Conservation (phyloP, 2,113 vertebrate genomes). For the Fregata magnificens region DNA sequence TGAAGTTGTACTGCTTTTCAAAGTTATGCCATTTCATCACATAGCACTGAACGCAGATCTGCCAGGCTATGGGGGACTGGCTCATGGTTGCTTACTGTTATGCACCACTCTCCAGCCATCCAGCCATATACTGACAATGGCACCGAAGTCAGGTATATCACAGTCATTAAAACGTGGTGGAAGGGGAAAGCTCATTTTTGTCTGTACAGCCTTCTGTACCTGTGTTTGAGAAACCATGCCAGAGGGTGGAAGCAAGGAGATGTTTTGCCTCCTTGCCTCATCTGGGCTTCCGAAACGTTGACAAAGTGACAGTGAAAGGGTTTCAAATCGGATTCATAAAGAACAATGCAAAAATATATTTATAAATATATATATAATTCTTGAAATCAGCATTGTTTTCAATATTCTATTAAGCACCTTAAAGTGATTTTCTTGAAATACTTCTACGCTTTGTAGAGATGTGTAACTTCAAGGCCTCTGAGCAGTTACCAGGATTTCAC, state of each 20-base stretch:
- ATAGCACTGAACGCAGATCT: neutral
- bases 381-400: neutral
- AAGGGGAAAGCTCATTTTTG: neutral
- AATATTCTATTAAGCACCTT: neutral
- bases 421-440: neutral
- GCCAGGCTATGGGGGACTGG: neutral
- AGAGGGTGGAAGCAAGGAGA: neutral
- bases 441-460: neutral
- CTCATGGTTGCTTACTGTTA: neutral
- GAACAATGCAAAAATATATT: neutral
- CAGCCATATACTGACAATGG: neutral
- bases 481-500: neutral
- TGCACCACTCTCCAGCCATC: neutral
- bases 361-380: neutral
- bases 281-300: neutral
- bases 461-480: neutral
- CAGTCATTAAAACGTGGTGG: fast-evolving
- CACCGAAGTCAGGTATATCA: neutral
- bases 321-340: neutral
- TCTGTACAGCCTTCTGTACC: neutral
- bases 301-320: neutral
- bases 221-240: neutral
- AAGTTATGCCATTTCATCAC: neutral
- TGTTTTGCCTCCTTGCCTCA: neutral
- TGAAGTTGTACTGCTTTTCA: neutral